Base-by-base conservation (phyloP, 2,797 vertebrate species). In the Micromesistius poutassou region DNA sequence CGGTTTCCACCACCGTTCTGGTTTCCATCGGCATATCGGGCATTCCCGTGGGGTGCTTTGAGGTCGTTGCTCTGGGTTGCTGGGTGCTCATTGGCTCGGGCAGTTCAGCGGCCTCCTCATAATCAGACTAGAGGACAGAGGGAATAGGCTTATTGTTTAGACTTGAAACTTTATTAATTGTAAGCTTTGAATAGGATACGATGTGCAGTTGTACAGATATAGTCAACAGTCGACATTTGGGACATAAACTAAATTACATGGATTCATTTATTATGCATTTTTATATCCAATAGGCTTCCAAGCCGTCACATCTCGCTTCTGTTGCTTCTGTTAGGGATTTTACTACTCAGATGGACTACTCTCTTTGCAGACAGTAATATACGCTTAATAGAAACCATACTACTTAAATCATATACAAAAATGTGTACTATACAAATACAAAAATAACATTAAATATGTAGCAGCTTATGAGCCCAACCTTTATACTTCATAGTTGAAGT, bases 81-180 rank as follows among this genome's bases (percentile, higher is more conserved):
- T 46, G 78, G 36, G 79, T 9, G 76, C 84, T 79, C 77, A 40
- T n/a, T 82, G 33, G 6, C 46, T 85, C 81, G 0, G 6, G 30
- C 30, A 22, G 1, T 1, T 22, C 31, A 25, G 5, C 3, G 0
- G 71, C 1, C 14, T 25, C 30, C 33, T 85, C 80, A 2, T 85
- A 76, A 13, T 72, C 80, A n/a, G 82, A 86, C 88, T 92, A 30
- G 68, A 28, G 74, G 25, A 82, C 1, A 30, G n/a, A 73, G 83
- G 70, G 5, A 14, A 1, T 3, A 22, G n/a, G 22, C 1, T 8
- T 13, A 3, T 30, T 68, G 25, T 10, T 68, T 12, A 3, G 28
- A 28, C 25, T 68, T 25, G 2, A 19, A 42, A 3, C 14, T 16
- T 55, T 62, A 62, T 68, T 13, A 10, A 66, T 8, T 28, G 50